Base-by-base conservation (phyloP, 2,888 invertebrate genomes). In the Lochmaea crataegi region DNA sequence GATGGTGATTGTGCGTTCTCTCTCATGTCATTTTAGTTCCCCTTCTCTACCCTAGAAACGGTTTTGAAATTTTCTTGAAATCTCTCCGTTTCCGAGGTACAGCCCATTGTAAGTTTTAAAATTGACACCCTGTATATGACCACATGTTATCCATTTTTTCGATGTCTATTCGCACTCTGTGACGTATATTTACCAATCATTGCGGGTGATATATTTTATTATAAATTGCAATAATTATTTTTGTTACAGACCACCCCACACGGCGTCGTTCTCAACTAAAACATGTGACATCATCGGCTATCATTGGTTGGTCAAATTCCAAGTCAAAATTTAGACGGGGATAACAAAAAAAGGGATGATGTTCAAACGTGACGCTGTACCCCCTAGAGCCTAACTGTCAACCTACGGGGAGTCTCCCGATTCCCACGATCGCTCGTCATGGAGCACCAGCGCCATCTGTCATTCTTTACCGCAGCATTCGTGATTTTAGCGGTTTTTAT, bases 91-190 rank as follows among this genome's bases (percentile, higher is more conserved):
- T n/a, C n/a, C n/a, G n/a, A n/a, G n/a, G n/a, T n/a, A n/a, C n/a
- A n/a, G n/a, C n/a, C n/a, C n/a, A n/a, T n/a, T n/a, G n/a, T n/a
- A n/a, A n/a, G n/a, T n/a, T n/a, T n/a, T n/a, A n/a, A n/a, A n/a
- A n/a, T n/a, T n/a, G n/a, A n/a, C n/a, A n/a, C n/a, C n/a, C n/a
- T n/a, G 26, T 61, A 11, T 53, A 32, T 38, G 69, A 69, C 69
- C 69, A 69, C 64, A 69, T 69, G 69, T 42, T 51, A 22, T 22
- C 22, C n/a, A n/a, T n/a, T n/a, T n/a, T n/a, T n/a, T n/a, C n/a
- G n/a, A n/a, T n/a, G n/a, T n/a, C n/a, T n/a, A n/a, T n/a, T n/a
- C n/a, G n/a, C n/a, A n/a, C n/a, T n/a, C n/a, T n/a, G n/a, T n/a
- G n/a, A n/a, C n/a, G n/a, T n/a, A n/a, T n/a, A n/a, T n/a, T n/a